Percentiles rank a stretch among this genome's conserved stretches.
Evolutionary conservation across 2,797 vertebrate species (phyloP).

Genomic region (Anas bahamensis): DNA sequence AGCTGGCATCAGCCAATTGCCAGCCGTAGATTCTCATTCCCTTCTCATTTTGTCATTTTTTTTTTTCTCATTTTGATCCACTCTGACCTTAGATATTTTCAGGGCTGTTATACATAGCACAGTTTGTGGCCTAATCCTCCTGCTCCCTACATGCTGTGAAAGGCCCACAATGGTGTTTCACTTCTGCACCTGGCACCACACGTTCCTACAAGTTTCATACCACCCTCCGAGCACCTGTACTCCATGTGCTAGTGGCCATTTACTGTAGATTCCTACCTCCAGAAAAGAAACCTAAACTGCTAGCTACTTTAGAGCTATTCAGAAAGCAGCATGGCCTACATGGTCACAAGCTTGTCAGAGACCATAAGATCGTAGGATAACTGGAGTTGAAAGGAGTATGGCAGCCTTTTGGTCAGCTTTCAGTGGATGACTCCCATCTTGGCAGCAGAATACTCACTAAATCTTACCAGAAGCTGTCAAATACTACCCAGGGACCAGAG

Average conservation of each 20-base stretch:
- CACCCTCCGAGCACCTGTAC: background rate
- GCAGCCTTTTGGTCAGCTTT: background rate
- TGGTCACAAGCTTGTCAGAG: background rate
- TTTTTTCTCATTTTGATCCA: background rate
- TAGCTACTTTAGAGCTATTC: background rate
- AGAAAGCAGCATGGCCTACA: background rate
- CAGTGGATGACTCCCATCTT: background rate
- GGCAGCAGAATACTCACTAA: background rate
- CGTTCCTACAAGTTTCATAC: background rate
- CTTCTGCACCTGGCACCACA: background rate
- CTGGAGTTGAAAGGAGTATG: background rate
- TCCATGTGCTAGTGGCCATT: background rate
- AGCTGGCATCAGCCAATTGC: background rate
- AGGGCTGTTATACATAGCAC: background rate
- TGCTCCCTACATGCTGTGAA: background rate
- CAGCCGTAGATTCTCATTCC: background rate
- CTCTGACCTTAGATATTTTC: background rate
- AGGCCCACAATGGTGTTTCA: background rate
- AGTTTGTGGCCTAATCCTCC: background rate
- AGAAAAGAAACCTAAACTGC: background rate
- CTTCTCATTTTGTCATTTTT: background rate
- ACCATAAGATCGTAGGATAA: background rate
- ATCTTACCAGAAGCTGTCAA: background rate
- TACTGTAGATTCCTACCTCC: background rate
- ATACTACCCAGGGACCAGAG: background rate